Percentiles rank a stretch among this genome's conserved stretches.
Conservation (phyloP, 2,113 vertebrate genomes). For the Phalacrocorax carbo region DNA sequence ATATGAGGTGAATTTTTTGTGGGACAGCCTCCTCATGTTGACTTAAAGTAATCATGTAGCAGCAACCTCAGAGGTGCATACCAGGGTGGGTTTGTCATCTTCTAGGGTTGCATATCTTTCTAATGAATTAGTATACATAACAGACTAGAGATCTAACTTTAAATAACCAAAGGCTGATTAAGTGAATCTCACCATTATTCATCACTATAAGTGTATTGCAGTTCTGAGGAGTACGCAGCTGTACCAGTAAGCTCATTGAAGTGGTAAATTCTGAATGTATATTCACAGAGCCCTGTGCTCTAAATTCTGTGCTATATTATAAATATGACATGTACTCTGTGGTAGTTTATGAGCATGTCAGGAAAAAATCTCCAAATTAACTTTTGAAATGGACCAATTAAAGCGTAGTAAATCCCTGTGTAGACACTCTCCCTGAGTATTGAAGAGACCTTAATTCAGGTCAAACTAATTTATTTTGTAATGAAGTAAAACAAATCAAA, state of each 20-base stretch:
- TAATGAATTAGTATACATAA: not conserved
- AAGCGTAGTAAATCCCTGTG: slow-evolving; percentile 25
- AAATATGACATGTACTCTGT: not conserved
- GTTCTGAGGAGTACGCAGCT: not conserved
- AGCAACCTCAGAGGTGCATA: not conserved
- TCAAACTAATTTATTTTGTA: slow-evolving; percentile 54
- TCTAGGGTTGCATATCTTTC: not conserved
- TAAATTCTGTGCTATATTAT: not conserved
- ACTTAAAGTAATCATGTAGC: not conserved
- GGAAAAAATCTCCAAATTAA: slow-evolving; percentile 30
- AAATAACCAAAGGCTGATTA: not conserved
- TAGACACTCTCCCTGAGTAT: slow-evolving; percentile 15
- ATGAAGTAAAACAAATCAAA: slow-evolving; percentile 62
- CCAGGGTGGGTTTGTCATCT: not conserved
- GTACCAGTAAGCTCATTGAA: not conserved
- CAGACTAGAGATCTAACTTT: not conserved
- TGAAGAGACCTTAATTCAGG: slow-evolving; percentile 46
- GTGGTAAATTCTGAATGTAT: not conserved
- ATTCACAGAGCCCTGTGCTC: not conserved
- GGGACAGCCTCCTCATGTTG: not conserved
- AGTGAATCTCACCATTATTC: not conserved
- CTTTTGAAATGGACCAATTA: slow-evolving; percentile 42
- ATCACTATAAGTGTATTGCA: not conserved
- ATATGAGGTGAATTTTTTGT: not conserved
- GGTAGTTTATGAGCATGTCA: not conserved